These are phyloP conservation scores for Malurus cyaneus DNA, from an alignment of 2,113 vertebrate species.

Conservation along the genomic window DNA sequence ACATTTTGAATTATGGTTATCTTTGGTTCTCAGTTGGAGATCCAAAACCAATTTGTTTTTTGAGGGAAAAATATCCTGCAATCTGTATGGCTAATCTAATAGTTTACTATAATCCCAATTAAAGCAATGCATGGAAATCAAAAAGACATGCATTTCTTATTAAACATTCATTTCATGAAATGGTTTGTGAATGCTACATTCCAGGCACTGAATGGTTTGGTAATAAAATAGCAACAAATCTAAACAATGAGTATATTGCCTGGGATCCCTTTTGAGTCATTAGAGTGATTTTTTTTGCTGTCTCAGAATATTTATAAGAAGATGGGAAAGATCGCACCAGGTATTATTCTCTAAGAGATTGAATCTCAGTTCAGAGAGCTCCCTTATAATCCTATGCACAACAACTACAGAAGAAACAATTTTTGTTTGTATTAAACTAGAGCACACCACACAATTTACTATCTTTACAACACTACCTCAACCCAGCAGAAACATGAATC, in stretches of 20 bases:
- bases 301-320: neutral
- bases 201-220: neutral
- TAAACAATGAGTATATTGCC: neutral
- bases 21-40: neutral
- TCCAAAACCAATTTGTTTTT: neutral
- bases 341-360: neutral
- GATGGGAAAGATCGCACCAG: rapidly evolving
- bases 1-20: neutral
- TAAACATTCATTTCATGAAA: neutral
- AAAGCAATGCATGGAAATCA: neutral
- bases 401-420: neutral
- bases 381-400: neutral
- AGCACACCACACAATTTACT: neutral
- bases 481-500: neutral
- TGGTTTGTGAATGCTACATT: neutral
- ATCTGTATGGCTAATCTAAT: neutral
- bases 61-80: neutral
- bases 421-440: neutral
- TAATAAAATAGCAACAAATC: neutral
- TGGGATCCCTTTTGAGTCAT: neutral
- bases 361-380: neutral
- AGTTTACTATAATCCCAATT: neutral
- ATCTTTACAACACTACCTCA: neutral
- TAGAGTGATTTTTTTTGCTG: neutral
- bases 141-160: neutral